A percentile compares a stretch with the other conserved stretches of the same genome.
These are phyloP conservation scores for Cantharis nigra DNA, from an alignment of 2,888 invertebrate species.

Conservation along the genomic window DNA sequence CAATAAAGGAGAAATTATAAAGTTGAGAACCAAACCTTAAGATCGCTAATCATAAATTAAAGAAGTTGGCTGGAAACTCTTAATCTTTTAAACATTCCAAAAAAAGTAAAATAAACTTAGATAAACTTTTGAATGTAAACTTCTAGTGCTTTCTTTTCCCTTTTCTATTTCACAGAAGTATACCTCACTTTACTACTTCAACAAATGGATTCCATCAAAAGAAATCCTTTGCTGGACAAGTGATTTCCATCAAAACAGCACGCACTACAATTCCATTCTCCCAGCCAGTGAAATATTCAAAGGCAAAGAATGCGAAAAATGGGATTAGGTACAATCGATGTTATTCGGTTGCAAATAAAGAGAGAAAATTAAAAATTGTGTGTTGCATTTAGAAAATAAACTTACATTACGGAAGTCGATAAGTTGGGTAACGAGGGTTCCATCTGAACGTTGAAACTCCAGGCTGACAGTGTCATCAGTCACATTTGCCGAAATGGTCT, in stretches of 20 bases:
- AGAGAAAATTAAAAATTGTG: constrained; percentile 4
- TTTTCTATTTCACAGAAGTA: neutral
- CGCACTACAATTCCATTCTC: neutral
- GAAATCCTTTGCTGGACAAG: neutral
- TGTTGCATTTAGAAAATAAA: constrained; percentile 38
- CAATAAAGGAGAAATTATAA: neutral
- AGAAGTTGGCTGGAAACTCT: neutral
- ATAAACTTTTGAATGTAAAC: neutral
- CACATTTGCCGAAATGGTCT: constrained; percentile 89
- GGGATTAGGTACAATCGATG: neutral
- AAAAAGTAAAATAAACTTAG: neutral
- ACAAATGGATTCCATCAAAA: constrained; percentile 1
- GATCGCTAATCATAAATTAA: neutral
- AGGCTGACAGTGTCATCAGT: constrained; percentile 87
- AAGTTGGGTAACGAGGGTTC: constrained; percentile 87
- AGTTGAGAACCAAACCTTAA: neutral
- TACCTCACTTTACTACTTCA: neutral
- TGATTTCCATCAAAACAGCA: constrained; percentile 2
- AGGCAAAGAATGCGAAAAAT: neutral
- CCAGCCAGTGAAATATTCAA: neutral
- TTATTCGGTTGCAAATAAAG: neutral
- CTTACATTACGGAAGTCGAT: constrained; percentile 94
- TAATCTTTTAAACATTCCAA: neutral
- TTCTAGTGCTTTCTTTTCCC: neutral
- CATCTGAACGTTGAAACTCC: constrained; percentile 89